phyloP scores from a whole-genome alignment of 2,888 invertebrate species.

The Drosophila anomalata region DNA sequence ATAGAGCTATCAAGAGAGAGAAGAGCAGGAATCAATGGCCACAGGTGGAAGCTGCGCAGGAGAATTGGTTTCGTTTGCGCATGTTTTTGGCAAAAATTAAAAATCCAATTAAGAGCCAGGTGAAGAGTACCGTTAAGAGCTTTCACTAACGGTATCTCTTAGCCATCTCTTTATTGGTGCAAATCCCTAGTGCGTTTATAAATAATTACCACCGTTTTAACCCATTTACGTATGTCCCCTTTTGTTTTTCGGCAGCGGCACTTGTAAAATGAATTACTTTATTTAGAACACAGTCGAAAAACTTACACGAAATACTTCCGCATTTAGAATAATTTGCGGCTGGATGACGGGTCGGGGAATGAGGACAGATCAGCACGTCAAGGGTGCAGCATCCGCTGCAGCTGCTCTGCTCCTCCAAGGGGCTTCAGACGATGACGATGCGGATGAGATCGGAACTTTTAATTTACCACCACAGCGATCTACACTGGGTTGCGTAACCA shows the following conservation, averaged over 20 bases:
- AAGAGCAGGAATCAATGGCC: constrained; percentile 28
- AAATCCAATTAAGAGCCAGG: constrained; percentile 1
- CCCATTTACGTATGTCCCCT: constrained; percentile 47
- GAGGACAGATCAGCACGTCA: constrained; percentile 53
- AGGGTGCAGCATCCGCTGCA: constrained; percentile 49
- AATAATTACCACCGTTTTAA: constrained; percentile 76
- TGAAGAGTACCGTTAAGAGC: constrained; percentile 30
- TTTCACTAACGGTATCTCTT: constrained; percentile 29
- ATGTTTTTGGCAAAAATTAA: constrained; percentile 65
- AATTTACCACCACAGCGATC: constrained; percentile 56
- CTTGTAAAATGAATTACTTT: constrained; percentile 38
- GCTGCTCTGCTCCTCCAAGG: constrained; percentile 38
- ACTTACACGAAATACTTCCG: constrained; percentile 72
- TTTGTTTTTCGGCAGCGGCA: constrained; percentile 15
- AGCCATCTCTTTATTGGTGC: constrained; percentile 46
- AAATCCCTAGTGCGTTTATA: constrained; percentile 78
- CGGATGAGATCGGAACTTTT: constrained; percentile 49
- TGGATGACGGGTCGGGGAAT: constrained; percentile 60
- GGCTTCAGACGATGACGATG: constrained; percentile 15
- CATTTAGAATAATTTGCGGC: constrained; percentile 73
- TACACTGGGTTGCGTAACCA: constrained; percentile 64
- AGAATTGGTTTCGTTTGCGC: constrained; percentile 53
- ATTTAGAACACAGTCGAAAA: constrained; percentile 38
- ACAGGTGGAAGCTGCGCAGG: constrained; percentile 72
- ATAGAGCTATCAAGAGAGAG: constrained; percentile 20